Base-by-base conservation (phyloP, 2,797 vertebrate genomes). In the Catharus ustulatus region DNA sequence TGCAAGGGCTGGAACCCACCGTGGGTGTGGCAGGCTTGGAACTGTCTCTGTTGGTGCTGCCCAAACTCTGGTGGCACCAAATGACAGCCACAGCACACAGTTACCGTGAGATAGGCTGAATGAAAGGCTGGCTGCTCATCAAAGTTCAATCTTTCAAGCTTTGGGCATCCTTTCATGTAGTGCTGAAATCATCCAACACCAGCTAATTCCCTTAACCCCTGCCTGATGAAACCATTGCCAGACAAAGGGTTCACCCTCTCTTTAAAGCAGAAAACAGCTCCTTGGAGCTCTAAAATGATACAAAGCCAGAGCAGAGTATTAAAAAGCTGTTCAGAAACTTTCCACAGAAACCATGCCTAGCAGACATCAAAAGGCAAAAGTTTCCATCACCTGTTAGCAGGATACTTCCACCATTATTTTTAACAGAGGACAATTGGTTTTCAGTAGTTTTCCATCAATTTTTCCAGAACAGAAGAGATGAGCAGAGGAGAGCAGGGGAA, bases 101-200 rank as follows among this genome's bases (percentile, higher is more conserved):
- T 48, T 88, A 27, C 45, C 59, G 63, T 36, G 36, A 86, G 52
- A 74, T 0, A 81, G 57, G 20, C 48, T 87, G 62, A 63, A 43
- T 92, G 93, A 76, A 88, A 87, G 84, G 36, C 55, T 86, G 23
- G 69, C 89, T 95, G 83, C 57, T 71, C 38, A 61, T 45, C 20
- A 9, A 73, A 84, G 69, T 36, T 52, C 72, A 45, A 27, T 67
- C 80, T 91, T 84, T 52, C 40, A 88, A 86, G 74, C 66, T 73
- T 55, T 29, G 34, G 75, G 73, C 69, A 81, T 57, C 69, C 36
- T 94, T 95, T 93, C 57, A 63, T 42, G 43, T 77, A 51, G 45
- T 32, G 59, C 87, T 84, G 80, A 80, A 76, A 32, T 67, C 73
- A 32, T 43, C 69, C 59, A 92, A 71, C 48, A 76, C n/a, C 69